Conservation (phyloP, 2,888 invertebrate genomes). For the Rhagonycha fulva region DNA sequence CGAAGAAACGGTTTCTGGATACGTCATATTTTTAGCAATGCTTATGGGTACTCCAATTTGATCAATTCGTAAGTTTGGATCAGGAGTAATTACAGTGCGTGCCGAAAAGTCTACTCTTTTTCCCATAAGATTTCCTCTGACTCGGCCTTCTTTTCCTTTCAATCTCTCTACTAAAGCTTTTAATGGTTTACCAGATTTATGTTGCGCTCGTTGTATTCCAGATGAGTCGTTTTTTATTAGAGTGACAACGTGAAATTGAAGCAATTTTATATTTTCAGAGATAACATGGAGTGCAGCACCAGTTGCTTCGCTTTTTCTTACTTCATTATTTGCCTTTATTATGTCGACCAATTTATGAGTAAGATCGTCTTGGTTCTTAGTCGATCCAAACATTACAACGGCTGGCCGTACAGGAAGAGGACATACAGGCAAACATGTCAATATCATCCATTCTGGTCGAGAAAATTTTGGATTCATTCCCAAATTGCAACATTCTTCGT, state of each 20-base stretch:
- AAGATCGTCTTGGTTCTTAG: conserved; percentile 97
- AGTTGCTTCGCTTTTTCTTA: conserved; percentile 91
- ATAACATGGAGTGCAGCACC: conserved; percentile 98
- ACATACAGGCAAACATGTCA: conserved; percentile 96
- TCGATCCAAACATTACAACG: conserved; percentile 99
- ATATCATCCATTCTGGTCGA: conserved; percentile 99
- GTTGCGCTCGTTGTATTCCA: conserved; percentile 96
- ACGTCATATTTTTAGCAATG: conserved; percentile 98
- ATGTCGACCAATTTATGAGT: conserved; percentile 99
- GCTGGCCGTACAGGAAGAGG: conserved; percentile 96
- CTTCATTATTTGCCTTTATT: conserved; percentile 96
- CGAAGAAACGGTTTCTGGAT: conserved; percentile 98
- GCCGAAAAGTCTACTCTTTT: conserved; percentile 99
- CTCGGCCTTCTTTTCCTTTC: conserved; percentile 98
- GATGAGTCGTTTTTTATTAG: conserved; percentile 99
- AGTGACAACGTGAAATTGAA: conserved; percentile 98
- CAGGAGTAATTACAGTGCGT: conserved; percentile 96
- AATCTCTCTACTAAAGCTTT: conserved; percentile 96
- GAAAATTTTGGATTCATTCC: conserved; percentile 98
- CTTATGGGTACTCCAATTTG: conserved; percentile 98
- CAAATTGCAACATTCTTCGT: conserved; percentile 93
- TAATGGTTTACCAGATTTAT: conserved; percentile 97
- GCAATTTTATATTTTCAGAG: conserved; percentile 93
- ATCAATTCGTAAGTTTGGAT: conserved; percentile 92
- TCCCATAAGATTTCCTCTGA: conserved; percentile 99